These are phyloP conservation scores for Nannoperca obscura DNA, from an alignment of 2,797 vertebrate species.

Conservation along the genomic window DNA sequence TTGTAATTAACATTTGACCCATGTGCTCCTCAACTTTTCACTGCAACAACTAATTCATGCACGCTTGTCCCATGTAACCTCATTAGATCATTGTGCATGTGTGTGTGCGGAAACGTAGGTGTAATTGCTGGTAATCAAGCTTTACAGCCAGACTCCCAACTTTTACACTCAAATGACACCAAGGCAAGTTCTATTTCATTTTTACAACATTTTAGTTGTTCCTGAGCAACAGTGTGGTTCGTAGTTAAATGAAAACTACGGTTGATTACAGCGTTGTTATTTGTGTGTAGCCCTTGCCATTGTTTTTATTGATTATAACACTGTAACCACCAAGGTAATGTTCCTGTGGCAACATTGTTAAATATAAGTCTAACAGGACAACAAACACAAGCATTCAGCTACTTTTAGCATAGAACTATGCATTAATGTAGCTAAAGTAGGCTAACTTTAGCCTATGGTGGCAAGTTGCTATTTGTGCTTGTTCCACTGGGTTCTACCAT, in stretches of 20 bases:
- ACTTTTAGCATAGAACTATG: background rate
- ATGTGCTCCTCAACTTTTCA: constrained; percentile 61
- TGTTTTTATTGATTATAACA: background rate
- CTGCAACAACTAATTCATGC: constrained; percentile 66
- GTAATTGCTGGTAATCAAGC: constrained; percentile 49
- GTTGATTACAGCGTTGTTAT: background rate
- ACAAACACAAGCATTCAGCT: background rate
- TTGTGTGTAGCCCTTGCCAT: background rate
- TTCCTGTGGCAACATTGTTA: background rate
- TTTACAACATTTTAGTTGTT: background rate
- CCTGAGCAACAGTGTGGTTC: background rate
- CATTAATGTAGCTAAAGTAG: too few species aligned
- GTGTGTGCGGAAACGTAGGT: constrained; percentile 36
- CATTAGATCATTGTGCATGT: constrained; percentile 65
- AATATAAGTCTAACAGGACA: background rate
- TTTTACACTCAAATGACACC: constrained; percentile 30
- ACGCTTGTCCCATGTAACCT: constrained; percentile 71
- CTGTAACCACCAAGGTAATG: background rate
- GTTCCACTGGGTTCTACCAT: background rate
- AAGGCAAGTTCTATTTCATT: constrained; percentile 2
- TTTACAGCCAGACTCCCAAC: constrained; percentile 34
- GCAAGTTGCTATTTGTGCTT: too few species aligned
- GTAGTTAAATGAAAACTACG: background rate
- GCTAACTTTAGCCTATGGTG: too few species aligned
- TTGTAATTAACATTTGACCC: constrained; percentile 81